Evolutionary conservation across 1,140 invertebrate genomes (phyloP), one percentile per base, ranked within the genome.

Genomic region (Penaeus japonicus): DNA sequence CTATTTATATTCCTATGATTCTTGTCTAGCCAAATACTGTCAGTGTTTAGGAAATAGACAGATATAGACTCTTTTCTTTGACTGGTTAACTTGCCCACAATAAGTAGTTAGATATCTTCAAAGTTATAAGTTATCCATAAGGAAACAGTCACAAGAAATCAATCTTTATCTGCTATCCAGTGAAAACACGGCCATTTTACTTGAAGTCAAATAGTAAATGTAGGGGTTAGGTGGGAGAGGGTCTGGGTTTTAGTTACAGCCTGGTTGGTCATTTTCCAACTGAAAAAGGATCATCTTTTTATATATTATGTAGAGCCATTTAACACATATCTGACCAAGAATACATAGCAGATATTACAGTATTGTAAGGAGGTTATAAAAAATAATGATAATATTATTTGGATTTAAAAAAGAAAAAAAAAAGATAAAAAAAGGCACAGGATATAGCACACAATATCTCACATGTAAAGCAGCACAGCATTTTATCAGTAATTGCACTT

Each of bases 1-100:
- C 81, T 83, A 77, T 78, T 78, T 82, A 83, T 88, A 88, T 88
- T 88, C 87, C 87, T 88, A 77, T 88, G 73, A 84, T 88, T 88
- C 73, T 88, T 83, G 73, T 77, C 80, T 83, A 88, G 81, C 87
- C 87, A 88, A 83, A 88, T 88, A 83, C 27, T 80, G 55, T 55
- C 80, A 77, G 81, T 88, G 55, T 80, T 59, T 70, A 87, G 57
- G 57, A 59, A 54, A 12, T 47, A 12, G 47, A 47, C 47, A 47
- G 47, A 62, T 87, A 80, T 87, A 86, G 57, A 87, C 73, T 47
- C 47, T 47, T 47, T 47, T 47, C 47, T 47, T 47, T 47, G 47
- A 47, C 47, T 47, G 47, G 47, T 78, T 80, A 39, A 80, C 62
- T 35, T 80, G 79, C 47, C 47, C 57, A 62, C 85, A 87, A 59